Conservation (phyloP, 1,140 invertebrate genomes). For the Cotesia chilonis region DNA sequence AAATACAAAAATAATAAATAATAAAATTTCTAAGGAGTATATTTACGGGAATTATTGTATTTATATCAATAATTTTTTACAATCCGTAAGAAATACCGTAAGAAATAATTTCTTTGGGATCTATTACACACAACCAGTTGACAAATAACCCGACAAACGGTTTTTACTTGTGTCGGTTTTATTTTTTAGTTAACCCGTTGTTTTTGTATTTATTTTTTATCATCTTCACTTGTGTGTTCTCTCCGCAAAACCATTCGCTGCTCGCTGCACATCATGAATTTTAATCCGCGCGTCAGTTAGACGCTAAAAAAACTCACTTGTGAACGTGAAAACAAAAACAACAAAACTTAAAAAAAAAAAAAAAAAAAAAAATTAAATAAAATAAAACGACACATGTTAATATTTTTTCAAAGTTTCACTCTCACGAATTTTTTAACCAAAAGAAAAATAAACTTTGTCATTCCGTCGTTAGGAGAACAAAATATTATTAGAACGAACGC, state of each 20-base stretch:
- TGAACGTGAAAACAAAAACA: not conserved
- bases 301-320: slow-evolving; percentile 27
- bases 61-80: too few species aligned
- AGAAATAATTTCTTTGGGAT: too few species aligned
- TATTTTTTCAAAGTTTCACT: slow-evolving; percentile 50
- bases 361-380: too few species aligned
- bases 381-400: slow-evolving; percentile 39
- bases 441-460: slow-evolving; percentile 53
- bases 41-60: too few species aligned
- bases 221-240: slow-evolving; percentile 1
- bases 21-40: too few species aligned
- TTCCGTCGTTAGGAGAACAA: not conserved
- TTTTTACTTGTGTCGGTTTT: not conserved
- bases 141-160: too few species aligned
- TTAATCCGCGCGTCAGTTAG: slow-evolving; percentile 47
- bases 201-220: slow-evolving; percentile 27
- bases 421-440: not conserved
- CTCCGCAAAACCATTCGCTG: slow-evolving; percentile 41
- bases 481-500: too few species aligned
- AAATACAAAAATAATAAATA: too few species aligned
- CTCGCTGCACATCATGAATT: slow-evolving; percentile 53
- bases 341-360: too few species aligned
- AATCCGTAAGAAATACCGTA: too few species aligned
- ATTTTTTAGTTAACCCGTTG: slow-evolving; percentile 13
- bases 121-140: too few species aligned